Conservation (phyloP, 92 coral and sea anemone genomes). For the Palythoa caribaeorum region DNA sequence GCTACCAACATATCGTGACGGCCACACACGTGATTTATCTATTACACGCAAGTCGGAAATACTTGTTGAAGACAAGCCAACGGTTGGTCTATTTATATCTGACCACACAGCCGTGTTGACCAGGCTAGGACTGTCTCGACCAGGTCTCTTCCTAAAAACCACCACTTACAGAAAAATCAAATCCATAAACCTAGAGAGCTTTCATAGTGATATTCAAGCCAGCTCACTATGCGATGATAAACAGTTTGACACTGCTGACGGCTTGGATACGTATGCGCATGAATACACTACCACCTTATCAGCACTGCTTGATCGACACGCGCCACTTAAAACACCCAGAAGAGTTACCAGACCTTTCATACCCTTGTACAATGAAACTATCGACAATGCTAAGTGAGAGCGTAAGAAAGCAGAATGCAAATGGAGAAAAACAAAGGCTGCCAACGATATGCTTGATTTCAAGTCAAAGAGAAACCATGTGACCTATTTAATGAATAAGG, state of each 20-base stretch:
- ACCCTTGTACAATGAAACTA: slow-evolving; percentile 63
- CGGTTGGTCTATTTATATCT: slow-evolving; percentile 52
- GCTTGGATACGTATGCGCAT: slow-evolving; percentile 5
- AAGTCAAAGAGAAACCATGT: no score
- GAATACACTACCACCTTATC: slow-evolving; percentile 54
- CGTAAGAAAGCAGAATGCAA: no score
- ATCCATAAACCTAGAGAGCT: slow-evolving; percentile 46
- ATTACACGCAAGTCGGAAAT: background rate
- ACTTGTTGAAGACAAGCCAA: slow-evolving; percentile 37
- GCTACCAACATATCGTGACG: background rate
- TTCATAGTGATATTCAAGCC: background rate
- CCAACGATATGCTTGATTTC: background rate
- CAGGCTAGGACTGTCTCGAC: slow-evolving; percentile 13
- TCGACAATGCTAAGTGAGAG: background rate
- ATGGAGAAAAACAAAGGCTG: slow-evolving; percentile 16
- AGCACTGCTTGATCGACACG: slow-evolving; percentile 60
- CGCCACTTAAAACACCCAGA: slow-evolving; percentile 46
- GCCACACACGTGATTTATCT: slow-evolving; percentile 5
- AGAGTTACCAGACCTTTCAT: slow-evolving; percentile 48
- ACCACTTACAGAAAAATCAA: slow-evolving; percentile 45
- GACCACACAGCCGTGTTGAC: slow-evolving; percentile 61
- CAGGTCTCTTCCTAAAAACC: slow-evolving; percentile 36
- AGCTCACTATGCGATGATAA: background rate
- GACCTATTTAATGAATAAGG: no score
- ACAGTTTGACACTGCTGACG: background rate